Evolutionary conservation across 2,888 invertebrate genomes (phyloP), one percentile per base, ranked within the genome.

Genomic region (Aphrophora alni): DNA sequence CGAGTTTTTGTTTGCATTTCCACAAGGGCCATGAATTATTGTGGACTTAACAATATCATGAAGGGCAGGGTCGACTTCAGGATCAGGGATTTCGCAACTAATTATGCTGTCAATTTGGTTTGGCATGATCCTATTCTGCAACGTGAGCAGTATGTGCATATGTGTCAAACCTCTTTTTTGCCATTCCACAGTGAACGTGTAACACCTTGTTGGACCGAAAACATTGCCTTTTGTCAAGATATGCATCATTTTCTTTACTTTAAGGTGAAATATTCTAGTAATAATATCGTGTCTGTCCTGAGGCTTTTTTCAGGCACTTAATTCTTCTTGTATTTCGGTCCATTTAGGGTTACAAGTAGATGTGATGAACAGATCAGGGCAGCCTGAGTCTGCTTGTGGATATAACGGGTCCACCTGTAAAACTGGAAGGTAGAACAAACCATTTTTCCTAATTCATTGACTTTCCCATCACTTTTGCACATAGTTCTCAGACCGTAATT

Each of bases 331-430:
- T n/a, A n/a, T n/a, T n/a, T n/a, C n/a, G n/a, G n/a, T n/a, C n/a
- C n/a, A n/a, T n/a, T n/a, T n/a, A n/a, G n/a, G n/a, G n/a, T n/a
- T n/a, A 84, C 21, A n/a, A n/a, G n/a, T n/a, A n/a, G n/a, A n/a
- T n/a, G 83, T 86, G 0, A 86, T 82, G 75, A 86, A 86, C n/a
- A 86, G 73, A 79, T 86, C 85, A 24, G 85, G 80, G 78, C 73
- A 51, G 73, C 72, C 38, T 73, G 72, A 14, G 33, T 10, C 21
- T 73, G 17, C 33, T 73, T 24, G 14, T 25, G 44, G 44, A 72
- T 80, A 21, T 80, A 38, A 1, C 80, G 3, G 77, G 80, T 8
- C 77, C n/a, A 2, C 77, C 80, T 25, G 51, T 70, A 44, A 71
- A 81, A 7, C 12, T 21, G 2, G 21, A 5, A 5, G 59, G 21